Evolutionary conservation across 1,140 invertebrate genomes (phyloP).

Genomic region (Panonychus citri): DNA sequence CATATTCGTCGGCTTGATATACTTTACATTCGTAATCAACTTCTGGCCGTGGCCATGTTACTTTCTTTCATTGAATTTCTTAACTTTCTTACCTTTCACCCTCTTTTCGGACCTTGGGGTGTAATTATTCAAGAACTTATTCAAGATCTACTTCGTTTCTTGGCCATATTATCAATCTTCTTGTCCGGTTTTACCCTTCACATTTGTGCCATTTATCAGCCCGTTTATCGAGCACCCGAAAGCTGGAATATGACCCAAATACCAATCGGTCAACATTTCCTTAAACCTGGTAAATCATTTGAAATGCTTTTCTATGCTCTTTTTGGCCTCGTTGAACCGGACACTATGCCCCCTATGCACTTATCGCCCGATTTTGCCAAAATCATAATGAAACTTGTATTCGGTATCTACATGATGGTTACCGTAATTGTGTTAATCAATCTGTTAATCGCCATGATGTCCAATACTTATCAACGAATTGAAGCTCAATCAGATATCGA

Average conservation of each 20-base stretch:
- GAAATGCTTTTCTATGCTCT: constrained; percentile 43
- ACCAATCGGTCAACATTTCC: constrained; percentile 33
- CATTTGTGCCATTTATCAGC: constrained; percentile 30
- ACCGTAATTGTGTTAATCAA: constrained; percentile 93
- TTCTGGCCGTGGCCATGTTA: constrained; percentile 78
- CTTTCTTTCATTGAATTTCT: constrained; percentile 88
- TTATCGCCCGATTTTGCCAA: constrained; percentile 28
- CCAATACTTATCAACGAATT: constrained; percentile 94
- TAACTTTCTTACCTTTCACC: constrained; percentile 91
- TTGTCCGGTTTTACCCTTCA: constrained; percentile 96
- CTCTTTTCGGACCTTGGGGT: constrained; percentile 91
- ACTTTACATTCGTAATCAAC: constrained; percentile 70
- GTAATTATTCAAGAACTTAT: constrained; percentile 35
- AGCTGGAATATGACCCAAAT: constrained; percentile 13
- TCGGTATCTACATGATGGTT: constrained; percentile 90
- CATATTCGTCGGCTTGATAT: neutral
- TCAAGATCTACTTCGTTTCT: constrained; percentile 65
- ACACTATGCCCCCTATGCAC: constrained; percentile 31
- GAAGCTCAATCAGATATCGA: constrained; percentile 98
- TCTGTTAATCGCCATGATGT: constrained; percentile 99
- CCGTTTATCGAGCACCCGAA: constrained; percentile 17
- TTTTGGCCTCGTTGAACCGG: constrained; percentile 80
- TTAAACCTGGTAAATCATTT: constrained; percentile 67
- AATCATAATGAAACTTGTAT: constrained; percentile 36
- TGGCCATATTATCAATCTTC: constrained; percentile 89